Evolutionary conservation across 2,888 invertebrate genomes (phyloP).

Genomic region (Alsophila aescularia): DNA sequence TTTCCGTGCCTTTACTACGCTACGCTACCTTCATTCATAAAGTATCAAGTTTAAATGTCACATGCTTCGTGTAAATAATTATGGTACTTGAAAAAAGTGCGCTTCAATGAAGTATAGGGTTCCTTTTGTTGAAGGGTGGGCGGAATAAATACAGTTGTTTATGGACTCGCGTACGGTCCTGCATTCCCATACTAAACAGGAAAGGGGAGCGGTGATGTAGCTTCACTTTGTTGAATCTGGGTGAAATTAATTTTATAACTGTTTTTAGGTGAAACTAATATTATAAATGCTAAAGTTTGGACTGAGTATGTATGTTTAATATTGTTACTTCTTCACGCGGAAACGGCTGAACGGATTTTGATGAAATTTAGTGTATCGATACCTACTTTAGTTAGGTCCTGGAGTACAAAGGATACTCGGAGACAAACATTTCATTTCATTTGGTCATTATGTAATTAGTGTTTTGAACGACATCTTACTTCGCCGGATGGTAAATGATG

Average conservation of each 20-base stretch:
- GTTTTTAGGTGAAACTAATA: neutral
- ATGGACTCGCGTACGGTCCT: conserved; percentile 61
- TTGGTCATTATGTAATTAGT: too few species aligned
- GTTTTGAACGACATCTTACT: too few species aligned
- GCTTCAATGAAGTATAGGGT: conserved; percentile 55
- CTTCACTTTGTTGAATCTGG: conserved; percentile 67
- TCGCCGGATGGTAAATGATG: too few species aligned
- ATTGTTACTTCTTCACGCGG: too few species aligned
- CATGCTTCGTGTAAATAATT: conserved; percentile 44
- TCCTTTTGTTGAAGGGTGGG: conserved; percentile 40
- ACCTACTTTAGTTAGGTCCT: too few species aligned
- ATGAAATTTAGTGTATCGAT: too few species aligned
- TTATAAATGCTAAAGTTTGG: too few species aligned
- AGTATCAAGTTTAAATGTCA: conserved; percentile 51
- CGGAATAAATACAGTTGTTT: conserved; percentile 50
- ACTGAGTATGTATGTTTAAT: too few species aligned
- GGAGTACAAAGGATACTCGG: too few species aligned
- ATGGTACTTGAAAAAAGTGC: conserved; percentile 60
- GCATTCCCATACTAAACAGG: conserved; percentile 77
- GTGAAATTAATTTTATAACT: neutral
- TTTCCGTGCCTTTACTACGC: conserved; percentile 5
- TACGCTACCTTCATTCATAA: conserved; percentile 37
- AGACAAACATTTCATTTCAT: too few species aligned
- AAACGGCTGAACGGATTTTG: too few species aligned
- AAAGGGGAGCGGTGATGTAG: conserved; percentile 68